These are phyloP conservation scores for Callitettix versicolor DNA, from an alignment of 1,140 invertebrate species.

Conservation along the genomic window DNA sequence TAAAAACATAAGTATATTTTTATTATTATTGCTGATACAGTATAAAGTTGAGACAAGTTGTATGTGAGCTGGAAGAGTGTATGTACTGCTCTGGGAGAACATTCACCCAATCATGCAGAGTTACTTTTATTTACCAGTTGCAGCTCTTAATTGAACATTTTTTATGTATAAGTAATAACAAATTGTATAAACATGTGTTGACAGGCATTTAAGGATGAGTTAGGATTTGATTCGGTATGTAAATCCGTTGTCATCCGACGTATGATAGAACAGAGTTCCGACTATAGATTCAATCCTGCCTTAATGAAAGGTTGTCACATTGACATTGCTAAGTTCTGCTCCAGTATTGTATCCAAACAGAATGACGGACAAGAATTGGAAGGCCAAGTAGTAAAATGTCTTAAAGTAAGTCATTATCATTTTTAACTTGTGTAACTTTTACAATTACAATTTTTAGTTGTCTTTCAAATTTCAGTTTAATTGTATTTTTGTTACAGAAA, in stretches of 20 bases:
- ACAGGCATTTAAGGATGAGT: constrained; percentile 64
- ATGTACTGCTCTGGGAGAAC: too few relatives aligned
- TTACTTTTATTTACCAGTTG: too few relatives aligned
- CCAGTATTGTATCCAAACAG: constrained; percentile 32
- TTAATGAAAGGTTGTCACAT: constrained; percentile 64
- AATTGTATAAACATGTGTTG: too few relatives aligned
- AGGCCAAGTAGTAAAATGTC: constrained; percentile 40
- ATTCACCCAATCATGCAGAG: too few relatives aligned
- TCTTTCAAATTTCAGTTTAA: constrained; percentile 16
- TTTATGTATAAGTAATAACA: too few relatives aligned
- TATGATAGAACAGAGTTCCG: constrained; percentile 84
- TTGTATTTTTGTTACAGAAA: constrained; percentile 36
- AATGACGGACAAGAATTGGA: constrained; percentile 45
- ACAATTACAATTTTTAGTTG: background rate
- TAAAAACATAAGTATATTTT: too few relatives aligned
- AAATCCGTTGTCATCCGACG: constrained; percentile 73
- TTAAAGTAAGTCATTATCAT: constrained; percentile 22
- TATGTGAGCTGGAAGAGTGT: too few relatives aligned
- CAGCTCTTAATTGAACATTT: too few relatives aligned
- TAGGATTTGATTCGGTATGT: constrained; percentile 76
- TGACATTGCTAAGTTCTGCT: constrained; percentile 66
- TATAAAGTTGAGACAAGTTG: too few relatives aligned
- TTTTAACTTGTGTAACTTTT: too few relatives aligned
- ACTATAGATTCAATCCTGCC: constrained; percentile 84
- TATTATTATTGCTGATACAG: too few relatives aligned